phyloP scores from a whole-genome alignment of 1,140 invertebrate species.

The Gyrodactylus bullatarudis region DNA sequence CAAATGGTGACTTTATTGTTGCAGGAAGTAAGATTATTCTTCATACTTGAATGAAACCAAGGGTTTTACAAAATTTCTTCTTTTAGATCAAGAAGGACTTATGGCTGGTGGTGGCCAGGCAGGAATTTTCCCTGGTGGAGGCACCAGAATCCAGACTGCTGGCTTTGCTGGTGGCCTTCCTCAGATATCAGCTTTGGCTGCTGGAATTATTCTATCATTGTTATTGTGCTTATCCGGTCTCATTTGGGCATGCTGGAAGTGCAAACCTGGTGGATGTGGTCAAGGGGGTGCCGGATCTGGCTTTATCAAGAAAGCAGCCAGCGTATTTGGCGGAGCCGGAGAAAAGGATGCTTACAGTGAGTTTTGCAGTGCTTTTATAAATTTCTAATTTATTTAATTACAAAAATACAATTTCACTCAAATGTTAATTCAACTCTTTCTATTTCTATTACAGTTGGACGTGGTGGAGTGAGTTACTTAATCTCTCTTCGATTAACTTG shows the following conservation, averaged over 20 bases:
- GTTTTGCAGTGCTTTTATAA: neutral
- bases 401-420: no score
- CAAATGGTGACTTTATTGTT: neutral
- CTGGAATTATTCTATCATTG: neutral
- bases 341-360: neutral
- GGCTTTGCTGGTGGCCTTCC: neutral
- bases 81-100: neutral
- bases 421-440: no score
- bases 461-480: no score
- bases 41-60: neutral
- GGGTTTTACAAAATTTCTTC: neutral
- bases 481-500: no score
- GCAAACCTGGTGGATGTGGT: neutral
- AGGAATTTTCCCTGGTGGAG: neutral
- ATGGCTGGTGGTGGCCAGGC: neutral
- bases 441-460: no score
- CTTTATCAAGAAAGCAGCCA: neutral
- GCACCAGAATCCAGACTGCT: neutral
- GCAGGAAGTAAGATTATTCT: neutral
- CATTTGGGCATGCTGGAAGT: slow-evolving; percentile 3
- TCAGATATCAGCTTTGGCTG: neutral
- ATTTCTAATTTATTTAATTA: no score
- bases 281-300: neutral
- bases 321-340: neutral
- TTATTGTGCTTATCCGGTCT: neutral